phyloP scores from a whole-genome alignment of 2,888 invertebrate genomes.

The Spodoptera exigua region DNA sequence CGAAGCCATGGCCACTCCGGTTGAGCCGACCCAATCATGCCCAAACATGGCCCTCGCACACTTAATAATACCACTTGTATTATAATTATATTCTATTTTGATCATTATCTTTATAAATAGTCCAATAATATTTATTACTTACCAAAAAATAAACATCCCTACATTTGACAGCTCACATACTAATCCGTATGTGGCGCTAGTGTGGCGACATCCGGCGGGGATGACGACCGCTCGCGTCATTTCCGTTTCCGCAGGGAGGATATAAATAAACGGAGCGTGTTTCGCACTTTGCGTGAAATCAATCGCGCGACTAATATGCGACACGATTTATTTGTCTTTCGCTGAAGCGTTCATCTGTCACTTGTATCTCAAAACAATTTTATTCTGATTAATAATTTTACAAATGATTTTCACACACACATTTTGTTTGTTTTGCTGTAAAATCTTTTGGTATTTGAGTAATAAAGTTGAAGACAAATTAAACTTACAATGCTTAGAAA shows the following conservation, averaged over 20 bases:
- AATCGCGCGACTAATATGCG: slow-evolving; percentile 80
- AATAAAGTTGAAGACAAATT: too few species aligned
- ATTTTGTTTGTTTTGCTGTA: too few species aligned
- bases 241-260: slow-evolving; percentile 75
- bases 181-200: slow-evolving; percentile 65
- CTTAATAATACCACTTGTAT: too few species aligned
- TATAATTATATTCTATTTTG: too few species aligned
- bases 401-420: too few species aligned
- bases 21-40: too few species aligned
- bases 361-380: slow-evolving; percentile 30
- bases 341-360: slow-evolving; percentile 27
- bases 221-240: slow-evolving; percentile 75
- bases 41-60: too few species aligned
- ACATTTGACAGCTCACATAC: slow-evolving; percentile 35
- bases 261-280: slow-evolving; percentile 77
- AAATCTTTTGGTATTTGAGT: too few species aligned
- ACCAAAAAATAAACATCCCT: slow-evolving; percentile 1
- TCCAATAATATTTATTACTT: too few species aligned
- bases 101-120: too few species aligned
- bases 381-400: slow-evolving; percentile 1
- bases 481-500: too few species aligned
- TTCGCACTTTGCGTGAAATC: slow-evolving; percentile 81
- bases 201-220: slow-evolving; percentile 78
- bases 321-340: slow-evolving; percentile 71
- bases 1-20: too few species aligned